These are phyloP conservation scores for Stichodactyla mertensii DNA, from an alignment of 64 coral and sea anemone genomes.

Conservation along the genomic window DNA sequence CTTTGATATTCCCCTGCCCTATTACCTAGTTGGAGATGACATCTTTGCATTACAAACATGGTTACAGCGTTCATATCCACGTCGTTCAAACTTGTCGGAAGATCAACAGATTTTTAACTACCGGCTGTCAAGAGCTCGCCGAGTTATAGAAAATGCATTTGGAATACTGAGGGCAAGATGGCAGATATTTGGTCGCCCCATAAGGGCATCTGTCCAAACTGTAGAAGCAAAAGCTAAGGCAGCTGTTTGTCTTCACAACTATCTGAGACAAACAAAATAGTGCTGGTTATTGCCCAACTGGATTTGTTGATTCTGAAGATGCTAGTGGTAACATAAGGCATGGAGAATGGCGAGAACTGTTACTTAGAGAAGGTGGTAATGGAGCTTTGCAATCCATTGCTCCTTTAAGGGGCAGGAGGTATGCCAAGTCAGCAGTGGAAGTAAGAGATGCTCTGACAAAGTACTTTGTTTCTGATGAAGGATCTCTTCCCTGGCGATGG, in stretches of 20 bases:
- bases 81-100: background rate
- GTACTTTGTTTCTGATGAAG: no score
- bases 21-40: conserved; percentile 44
- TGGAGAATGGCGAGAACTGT: background rate
- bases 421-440: background rate
- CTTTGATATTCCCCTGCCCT: conserved; percentile 27
- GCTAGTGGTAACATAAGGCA: background rate
- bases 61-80: no score
- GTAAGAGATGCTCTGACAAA: no score
- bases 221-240: background rate
- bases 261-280: background rate
- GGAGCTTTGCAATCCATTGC: background rate
- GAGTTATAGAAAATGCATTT: background rate
- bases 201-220: background rate
- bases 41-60: background rate
- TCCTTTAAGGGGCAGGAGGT: background rate
- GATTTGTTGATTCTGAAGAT: background rate
- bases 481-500: background rate
- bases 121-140: background rate
- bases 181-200: background rate
- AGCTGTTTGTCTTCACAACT: background rate
- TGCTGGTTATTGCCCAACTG: background rate
- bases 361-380: background rate
- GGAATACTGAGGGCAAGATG: background rate
- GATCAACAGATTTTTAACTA: background rate